Evolutionary conservation across 30 jellyfish, hydroid and myxozoan genomes (phyloP), one percentile per base, ranked within the genome.

Genomic region (Rhopilema esculentum): DNA sequence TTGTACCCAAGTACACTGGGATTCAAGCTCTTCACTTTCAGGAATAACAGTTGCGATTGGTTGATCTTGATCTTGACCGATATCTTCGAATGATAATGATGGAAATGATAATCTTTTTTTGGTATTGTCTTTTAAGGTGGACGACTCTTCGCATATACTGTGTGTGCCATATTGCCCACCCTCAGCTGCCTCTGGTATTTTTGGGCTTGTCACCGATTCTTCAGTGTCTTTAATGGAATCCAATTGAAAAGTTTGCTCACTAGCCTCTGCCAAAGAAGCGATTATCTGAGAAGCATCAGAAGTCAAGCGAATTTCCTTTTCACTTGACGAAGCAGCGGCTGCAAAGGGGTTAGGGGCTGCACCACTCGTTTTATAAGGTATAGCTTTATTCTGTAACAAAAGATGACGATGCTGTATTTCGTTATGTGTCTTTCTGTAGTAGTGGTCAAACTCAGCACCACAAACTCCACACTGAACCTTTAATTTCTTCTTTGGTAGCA

Each of bases 381-480:
- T 64, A 26, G 28, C 31, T 64, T 23, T 64, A 23, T 23, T 64
- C n/a, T n/a, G n/a, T n/a, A n/a, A n/a, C n/a, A n/a, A n/a, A n/a
- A n/a, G n/a, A n/a, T n/a, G n/a, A n/a, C n/a, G n/a, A n/a, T n/a
- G n/a, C n/a, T n/a, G n/a, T n/a, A n/a, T n/a, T n/a, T n/a, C n/a
- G n/a, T n/a, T 64, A 64, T 64, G 75, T 64, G 75, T 64, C 75
- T 64, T 64, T 64, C 75, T 64, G 75, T 64, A 64, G 75, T 64
- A 64, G 32, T 64, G 75, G 75, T 64, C 75, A 64, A 64, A 64
- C 75, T 16, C 75, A 64, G 75, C 75, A 64, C 75, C 32, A 21
- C 57, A 40, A 40, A 40, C 57, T 40, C 57, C 57, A 40, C 57
- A 40, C 57, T 40, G 57, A 40, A 40, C 57, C 12, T 40, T 40